Evolutionary conservation across 2,113 vertebrate genomes (phyloP).

Genomic region (Pteropus alecto): DNA sequence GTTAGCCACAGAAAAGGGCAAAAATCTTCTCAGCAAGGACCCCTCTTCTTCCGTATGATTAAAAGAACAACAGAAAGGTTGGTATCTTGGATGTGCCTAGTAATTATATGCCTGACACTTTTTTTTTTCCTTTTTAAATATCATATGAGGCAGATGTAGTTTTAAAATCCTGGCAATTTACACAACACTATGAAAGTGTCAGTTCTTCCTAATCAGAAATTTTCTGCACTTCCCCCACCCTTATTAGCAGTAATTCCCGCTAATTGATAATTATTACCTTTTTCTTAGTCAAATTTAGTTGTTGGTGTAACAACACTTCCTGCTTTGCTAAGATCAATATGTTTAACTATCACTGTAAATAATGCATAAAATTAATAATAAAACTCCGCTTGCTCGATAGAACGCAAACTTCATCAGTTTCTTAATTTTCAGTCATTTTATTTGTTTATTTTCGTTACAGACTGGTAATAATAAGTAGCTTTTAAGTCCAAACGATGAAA

Average conservation of each 20-base stretch:
- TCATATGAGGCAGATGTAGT: conserved; percentile 72
- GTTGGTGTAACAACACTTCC: conserved; percentile 74
- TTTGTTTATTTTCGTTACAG: background rate
- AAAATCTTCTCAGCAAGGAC: conserved; percentile 74
- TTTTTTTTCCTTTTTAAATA: conserved; percentile 67
- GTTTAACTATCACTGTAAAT: conserved; percentile 76
- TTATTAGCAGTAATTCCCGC: conserved; percentile 78
- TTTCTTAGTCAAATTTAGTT: conserved; percentile 73
- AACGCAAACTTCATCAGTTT: conserved; percentile 31
- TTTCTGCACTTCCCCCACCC: conserved; percentile 48
- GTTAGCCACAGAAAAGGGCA: conserved; percentile 77
- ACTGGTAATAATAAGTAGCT: conserved; percentile 22
- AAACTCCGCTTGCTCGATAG: background rate
- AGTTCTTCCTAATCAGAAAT: conserved; percentile 72
- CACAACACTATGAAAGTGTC: conserved; percentile 71
- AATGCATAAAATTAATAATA: conserved; percentile 74
- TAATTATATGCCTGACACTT: conserved; percentile 80
- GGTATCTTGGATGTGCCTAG: conserved; percentile 75
- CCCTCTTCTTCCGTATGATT: conserved; percentile 78
- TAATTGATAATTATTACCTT: conserved; percentile 85
- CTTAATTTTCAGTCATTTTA: background rate
- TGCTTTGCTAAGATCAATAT: conserved; percentile 68
- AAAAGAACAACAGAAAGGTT: conserved; percentile 82
- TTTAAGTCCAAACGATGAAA: conserved; percentile 13
- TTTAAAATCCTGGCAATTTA: conserved; percentile 75